A percentile compares a stretch with the other conserved stretches of the same genome.
Conservation (phyloP, 2,113 vertebrate genomes). For the Circaetus cinerascens region DNA sequence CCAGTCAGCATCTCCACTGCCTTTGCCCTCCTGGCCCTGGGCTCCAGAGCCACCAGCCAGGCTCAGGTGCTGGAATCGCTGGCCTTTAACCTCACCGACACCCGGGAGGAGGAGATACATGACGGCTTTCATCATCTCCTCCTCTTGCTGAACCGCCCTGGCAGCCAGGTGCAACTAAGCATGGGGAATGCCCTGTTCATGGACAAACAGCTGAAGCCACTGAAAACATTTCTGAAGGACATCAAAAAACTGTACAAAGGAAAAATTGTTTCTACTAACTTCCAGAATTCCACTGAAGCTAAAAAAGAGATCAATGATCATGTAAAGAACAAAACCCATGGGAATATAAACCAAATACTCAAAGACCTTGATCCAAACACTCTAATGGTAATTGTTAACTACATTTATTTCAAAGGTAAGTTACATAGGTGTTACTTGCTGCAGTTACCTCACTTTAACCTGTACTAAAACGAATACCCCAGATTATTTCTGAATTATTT, state of each 20-base stretch:
- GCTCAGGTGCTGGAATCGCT: conserved; percentile 74
- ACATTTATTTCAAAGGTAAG: conserved; percentile 84
- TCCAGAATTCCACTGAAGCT: conserved; percentile 66
- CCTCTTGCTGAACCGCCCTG: conserved; percentile 61
- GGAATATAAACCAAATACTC: conserved; percentile 73
- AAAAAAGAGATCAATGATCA: conserved; percentile 69
- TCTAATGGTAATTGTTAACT: conserved; percentile 79
- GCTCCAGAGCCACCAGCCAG: conserved; percentile 61
- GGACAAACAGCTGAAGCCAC: conserved; percentile 63
- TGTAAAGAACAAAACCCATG: conserved; percentile 72
- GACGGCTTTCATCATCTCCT: conserved; percentile 73
- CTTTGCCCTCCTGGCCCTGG: conserved; percentile 77
- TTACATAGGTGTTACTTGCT: background rate
- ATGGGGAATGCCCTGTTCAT: conserved; percentile 74
- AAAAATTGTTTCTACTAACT: conserved; percentile 69
- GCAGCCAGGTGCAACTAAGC: conserved; percentile 68
- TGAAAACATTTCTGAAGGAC: conserved; percentile 64
- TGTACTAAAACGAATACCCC: background rate
- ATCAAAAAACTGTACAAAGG: conserved; percentile 64
- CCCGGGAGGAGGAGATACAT: conserved; percentile 58
- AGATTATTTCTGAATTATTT: background rate
- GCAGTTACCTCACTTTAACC: background rate
- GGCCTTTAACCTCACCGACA: conserved; percentile 71
- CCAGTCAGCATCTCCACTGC: conserved; percentile 76
- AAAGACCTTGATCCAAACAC: conserved; percentile 58